Conservation (phyloP, 1,140 invertebrate species). For the Aleiodes sp. region DNA sequence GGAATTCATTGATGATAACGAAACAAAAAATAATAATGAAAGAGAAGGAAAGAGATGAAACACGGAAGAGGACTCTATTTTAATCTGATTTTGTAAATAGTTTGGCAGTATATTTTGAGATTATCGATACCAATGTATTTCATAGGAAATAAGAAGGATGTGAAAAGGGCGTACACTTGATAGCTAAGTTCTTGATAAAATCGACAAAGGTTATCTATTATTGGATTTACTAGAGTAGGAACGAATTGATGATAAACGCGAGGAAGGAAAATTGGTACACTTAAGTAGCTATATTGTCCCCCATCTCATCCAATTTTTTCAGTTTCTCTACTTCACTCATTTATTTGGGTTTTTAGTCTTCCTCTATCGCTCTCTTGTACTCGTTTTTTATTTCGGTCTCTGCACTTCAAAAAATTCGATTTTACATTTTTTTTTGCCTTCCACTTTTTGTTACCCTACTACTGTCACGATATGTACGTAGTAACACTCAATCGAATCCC, state of each 20-base stretch:
- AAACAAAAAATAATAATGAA: not conserved
- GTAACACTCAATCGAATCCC: slow-evolving; percentile 14
- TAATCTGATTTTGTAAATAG: not conserved
- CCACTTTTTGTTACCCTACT: too few relatives aligned
- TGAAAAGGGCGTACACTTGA: slow-evolving; percentile 7
- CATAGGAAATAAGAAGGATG: not conserved
- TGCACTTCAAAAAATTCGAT: not conserved
- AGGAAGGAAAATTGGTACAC: slow-evolving; percentile 1
- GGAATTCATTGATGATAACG: not conserved
- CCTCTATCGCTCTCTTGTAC: too few relatives aligned
- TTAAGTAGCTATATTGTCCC: not conserved
- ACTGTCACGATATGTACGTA: slow-evolving; percentile 1
- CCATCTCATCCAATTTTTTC: not conserved
- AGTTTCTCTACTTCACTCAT: too few relatives aligned
- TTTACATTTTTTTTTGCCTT: not conserved
- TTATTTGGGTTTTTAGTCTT: too few relatives aligned
- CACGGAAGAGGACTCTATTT: not conserved
- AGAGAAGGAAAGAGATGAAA: not conserved
- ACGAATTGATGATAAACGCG: slow-evolving; percentile 13
- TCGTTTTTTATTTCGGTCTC: not conserved
- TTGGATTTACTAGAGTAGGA: slow-evolving; percentile 9
- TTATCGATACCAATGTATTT: not conserved
- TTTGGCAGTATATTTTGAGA: too few relatives aligned
- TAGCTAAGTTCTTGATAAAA: not conserved
- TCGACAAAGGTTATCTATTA: slow-evolving; percentile 12